Conservation (phyloP, 2,888 invertebrate species). For the Megaustenia siamemsis region DNA sequence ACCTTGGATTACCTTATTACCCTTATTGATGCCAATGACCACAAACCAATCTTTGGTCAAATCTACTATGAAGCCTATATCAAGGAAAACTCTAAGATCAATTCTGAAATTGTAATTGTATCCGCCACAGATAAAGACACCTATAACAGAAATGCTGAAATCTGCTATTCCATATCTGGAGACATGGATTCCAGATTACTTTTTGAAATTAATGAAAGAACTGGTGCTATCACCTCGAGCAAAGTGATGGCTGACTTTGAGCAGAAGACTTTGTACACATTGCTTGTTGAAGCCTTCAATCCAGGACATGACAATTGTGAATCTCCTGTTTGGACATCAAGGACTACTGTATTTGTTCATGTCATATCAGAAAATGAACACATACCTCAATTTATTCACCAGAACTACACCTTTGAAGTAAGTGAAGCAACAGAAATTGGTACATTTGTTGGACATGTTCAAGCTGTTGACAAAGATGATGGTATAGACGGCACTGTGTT, state of each 20-base stretch:
- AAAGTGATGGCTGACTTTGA: conserved; percentile 92
- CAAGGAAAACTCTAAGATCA: conserved; percentile 90
- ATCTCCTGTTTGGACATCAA: conserved; percentile 59
- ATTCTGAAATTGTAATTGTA: conserved; percentile 84
- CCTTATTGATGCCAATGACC: conserved; percentile 92
- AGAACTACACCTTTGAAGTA: conserved; percentile 68
- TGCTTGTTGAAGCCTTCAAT: conserved; percentile 92
- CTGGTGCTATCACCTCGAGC: conserved; percentile 35
- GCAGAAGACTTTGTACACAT: conserved; percentile 86
- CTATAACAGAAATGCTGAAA: conserved; percentile 88
- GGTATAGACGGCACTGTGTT: conserved; percentile 83
- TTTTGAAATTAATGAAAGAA: conserved; percentile 87
- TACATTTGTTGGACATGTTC: conserved; percentile 66
- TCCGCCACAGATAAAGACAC: conserved; percentile 92
- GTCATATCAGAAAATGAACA: conserved; percentile 75
- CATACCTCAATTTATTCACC: conserved; percentile 69
- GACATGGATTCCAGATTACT: conserved; percentile 81
- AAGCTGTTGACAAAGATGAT: conserved; percentile 72
- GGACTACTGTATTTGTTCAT: conserved; percentile 67
- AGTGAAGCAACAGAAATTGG: conserved; percentile 73
- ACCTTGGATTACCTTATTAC: conserved; percentile 91
- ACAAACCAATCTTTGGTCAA: conserved; percentile 91
- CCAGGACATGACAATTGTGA: conserved; percentile 84
- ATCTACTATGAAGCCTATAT: conserved; percentile 88
- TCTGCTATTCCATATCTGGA: conserved; percentile 90